Evolutionary conservation across 2,113 vertebrate species (phyloP).

Genomic region (Tapirus terrestris): DNA sequence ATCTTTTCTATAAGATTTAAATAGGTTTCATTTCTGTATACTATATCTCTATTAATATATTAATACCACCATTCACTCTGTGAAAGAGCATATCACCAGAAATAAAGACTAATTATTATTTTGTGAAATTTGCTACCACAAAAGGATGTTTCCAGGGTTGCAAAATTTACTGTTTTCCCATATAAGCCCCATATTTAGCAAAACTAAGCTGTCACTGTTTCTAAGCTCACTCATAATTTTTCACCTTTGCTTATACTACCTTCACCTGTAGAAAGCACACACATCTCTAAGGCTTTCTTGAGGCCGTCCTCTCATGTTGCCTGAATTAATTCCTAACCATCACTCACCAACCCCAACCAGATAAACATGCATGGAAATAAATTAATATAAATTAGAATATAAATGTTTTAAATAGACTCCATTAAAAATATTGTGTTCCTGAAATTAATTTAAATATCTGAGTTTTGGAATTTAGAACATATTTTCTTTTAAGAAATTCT

Average conservation of each 20-base stretch:
- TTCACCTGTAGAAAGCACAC: background rate
- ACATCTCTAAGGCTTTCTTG: background rate
- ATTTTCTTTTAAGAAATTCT: background rate
- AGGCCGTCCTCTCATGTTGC: background rate
- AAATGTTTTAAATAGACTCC: background rate
- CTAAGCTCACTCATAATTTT: background rate
- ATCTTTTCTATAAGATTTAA: constrained; percentile 49
- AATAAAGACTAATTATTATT: constrained; percentile 10
- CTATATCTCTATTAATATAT: constrained; percentile 13
- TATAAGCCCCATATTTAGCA: background rate
- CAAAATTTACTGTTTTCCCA: background rate
- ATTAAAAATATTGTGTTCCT: background rate
- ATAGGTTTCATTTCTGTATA: constrained; percentile 60
- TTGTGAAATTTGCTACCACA: background rate
- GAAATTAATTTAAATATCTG: background rate
- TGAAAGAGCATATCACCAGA: background rate
- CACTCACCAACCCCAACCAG: background rate
- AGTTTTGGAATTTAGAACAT: background rate
- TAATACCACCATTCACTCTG: background rate
- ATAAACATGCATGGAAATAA: background rate
- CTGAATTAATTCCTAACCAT: background rate
- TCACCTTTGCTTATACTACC: background rate
- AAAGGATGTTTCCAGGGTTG: background rate
- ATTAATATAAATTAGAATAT: constrained; percentile 11
- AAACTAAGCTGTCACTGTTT: background rate